phyloP scores from a whole-genome alignment of 2,888 invertebrate species.

The Heliconius charithonia region DNA sequence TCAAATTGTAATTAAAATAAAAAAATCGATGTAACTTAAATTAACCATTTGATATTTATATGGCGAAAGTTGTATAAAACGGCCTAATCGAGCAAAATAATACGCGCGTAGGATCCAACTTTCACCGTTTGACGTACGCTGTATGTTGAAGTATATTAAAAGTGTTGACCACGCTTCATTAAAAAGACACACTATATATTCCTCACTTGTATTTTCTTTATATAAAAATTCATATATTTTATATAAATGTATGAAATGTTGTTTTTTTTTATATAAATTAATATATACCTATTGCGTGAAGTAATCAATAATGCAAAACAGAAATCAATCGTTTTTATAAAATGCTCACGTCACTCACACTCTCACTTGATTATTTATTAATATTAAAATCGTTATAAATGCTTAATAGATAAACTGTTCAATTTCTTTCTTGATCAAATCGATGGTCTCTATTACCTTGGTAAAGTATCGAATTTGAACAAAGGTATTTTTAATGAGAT shows the following conservation, averaged over 20 bases:
- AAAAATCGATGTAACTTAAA: background rate
- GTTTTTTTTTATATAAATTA: background rate
- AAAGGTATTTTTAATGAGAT: too few species aligned
- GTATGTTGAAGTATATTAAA: slow-evolving; percentile 13
- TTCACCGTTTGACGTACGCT: slow-evolving; percentile 37
- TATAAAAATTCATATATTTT: background rate
- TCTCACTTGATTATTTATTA: background rate
- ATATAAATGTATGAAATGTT: background rate
- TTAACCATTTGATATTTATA: slow-evolving; percentile 20
- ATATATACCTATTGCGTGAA: background rate
- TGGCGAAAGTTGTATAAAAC: slow-evolving; percentile 26
- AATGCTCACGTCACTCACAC: background rate
- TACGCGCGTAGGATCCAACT: slow-evolving; percentile 37
- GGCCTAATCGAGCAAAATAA: slow-evolving; percentile 31
- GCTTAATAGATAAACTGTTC: background rate
- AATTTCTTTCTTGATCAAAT: too few species aligned
- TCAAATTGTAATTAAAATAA: too few species aligned
- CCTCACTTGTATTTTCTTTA: slow-evolving; percentile 12
- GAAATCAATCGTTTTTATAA: background rate
- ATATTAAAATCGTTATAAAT: background rate
- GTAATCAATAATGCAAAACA: background rate
- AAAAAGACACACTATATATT: slow-evolving; percentile 13
- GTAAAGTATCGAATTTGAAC: too few species aligned
- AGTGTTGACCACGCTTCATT: slow-evolving; percentile 33
- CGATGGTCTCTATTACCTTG: too few species aligned